These are phyloP conservation scores for Limnothrissa miodon DNA, from an alignment of 2,113 vertebrate genomes.

Conservation along the genomic window DNA sequence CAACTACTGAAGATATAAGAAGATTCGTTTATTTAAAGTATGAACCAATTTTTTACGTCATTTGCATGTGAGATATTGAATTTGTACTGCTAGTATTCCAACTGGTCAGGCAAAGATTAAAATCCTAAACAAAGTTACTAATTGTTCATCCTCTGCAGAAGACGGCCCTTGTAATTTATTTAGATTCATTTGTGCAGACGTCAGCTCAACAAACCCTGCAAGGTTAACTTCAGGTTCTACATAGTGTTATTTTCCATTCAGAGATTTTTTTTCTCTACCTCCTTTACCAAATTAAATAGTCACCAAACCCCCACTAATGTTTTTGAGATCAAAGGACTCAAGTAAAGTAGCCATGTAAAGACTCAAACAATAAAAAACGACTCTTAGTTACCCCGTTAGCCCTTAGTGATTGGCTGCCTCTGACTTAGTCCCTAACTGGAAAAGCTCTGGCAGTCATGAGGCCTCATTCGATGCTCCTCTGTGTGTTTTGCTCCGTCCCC, in stretches of 20 bases:
- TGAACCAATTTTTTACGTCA: not conserved
- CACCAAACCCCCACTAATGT: not conserved
- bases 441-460: not conserved
- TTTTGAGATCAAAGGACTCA: not conserved
- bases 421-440: not conserved
- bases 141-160: not conserved
- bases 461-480: not conserved
- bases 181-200: slow-evolving; percentile 15
- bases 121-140: slow-evolving; percentile 15
- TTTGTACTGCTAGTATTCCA: not conserved
- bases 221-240: not conserved
- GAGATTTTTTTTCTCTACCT: not conserved
- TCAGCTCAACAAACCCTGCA: not conserved
- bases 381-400: not conserved
- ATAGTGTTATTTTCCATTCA: not conserved
- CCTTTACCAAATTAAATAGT: not conserved
- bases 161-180: slow-evolving; percentile 19
- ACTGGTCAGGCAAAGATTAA: not conserved
- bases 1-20: not conserved
- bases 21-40: not conserved
- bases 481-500: not conserved
- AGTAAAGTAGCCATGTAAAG: not conserved
- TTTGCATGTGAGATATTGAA: not conserved
- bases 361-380: not conserved
- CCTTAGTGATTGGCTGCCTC: slow-evolving; percentile 21